Base-by-base conservation (phyloP, 2,113 vertebrate genomes). In the Parotia lawesii region DNA sequence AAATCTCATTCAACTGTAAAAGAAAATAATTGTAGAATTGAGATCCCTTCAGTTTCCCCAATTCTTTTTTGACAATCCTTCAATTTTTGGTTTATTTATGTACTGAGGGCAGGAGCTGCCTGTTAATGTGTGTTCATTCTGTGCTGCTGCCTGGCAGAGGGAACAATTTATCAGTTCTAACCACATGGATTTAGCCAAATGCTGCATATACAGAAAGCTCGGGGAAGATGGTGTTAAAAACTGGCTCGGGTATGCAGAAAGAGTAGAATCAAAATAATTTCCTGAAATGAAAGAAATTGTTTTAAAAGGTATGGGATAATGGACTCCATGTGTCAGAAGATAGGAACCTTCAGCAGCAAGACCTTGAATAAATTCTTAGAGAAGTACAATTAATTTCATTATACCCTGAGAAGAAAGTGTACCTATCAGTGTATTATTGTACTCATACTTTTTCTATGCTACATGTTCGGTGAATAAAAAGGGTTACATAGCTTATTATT, bases 311-410 rank as follows among this genome's bases (percentile, higher is more conserved):
- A 74, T 7, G 6, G 47, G 51, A 83, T 74, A 91, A 93, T 42
- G 40, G 64, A 56, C 15, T 66, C 44, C 15, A 5, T 16, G 42
- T 57, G 45, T 72, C 53, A 86, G 47, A 86, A 70, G 80, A 51
- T 5, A 85, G 56, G 67, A 92, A 79, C 20, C 25, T 94, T 70
- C 44, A 79, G 62, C 42, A 73, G 44, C 28, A 85, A 62, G 38
- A 70, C 17, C 29, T 82, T 1, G 2, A 93, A 80, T 48, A 91
- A 69, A 93, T 83, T 90, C 89, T 79, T 44, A 58, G 37, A 74
- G 19, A 74, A 67, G 16, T 19, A 56, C 60, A 95, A 91, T 86
- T 83, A 87, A 95, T 86, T 88, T 86, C 87, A 71, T 87, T 88
- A 80, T 61, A 53, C 8, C 20, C 42, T 37, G 64, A 86, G 79